Evolutionary conservation across 2,888 invertebrate genomes (phyloP), one percentile per base, ranked within the genome.

Genomic region (Theretra japonica): DNA sequence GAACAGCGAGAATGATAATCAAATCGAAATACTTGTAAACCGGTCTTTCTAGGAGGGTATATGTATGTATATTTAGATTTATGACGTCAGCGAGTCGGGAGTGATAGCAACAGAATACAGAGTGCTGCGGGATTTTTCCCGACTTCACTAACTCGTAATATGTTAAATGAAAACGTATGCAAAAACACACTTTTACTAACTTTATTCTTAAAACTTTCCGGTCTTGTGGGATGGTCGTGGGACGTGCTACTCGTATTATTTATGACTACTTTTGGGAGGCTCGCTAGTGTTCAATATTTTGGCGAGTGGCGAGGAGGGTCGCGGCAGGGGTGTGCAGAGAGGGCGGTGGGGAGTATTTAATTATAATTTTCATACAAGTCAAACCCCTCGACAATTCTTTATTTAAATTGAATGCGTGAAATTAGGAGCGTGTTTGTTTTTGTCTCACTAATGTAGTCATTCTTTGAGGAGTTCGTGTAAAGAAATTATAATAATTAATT

Each of bases 201-300:
- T 65, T 65, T 41, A 15, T 62, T 59, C 59, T 30, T 60, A 60
- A 30, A 60, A 48, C 65, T 65, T 65, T 48, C 8, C 23, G 17
- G 48, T 23, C 65, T 48, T 41, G 33, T 21, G 65, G 41, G 41
- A n/a, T 48, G 23, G 15, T 65, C 33, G 60, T n/a, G 30, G 23
- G 33, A 21, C 62, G 30, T n/a, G 23, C 8, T 1, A n/a, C n/a
- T n/a, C n/a, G n/a, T n/a, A 62, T 33, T 21, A 62, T 30, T 7
- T 62, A 19, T 62, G 62, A 62, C 21, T 41, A 41, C 21, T 33
- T 62, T 33, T n/a, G 30, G n/a, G 60, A 41, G 41, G 11, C 11
- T 41, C 41, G 11, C 58, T 59, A 21, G 41, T 65, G 11, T 8
- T 33, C 17, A 41, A 41, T 41, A 41, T 41, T 41, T 41, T 41